Base-by-base conservation (phyloP, 2,888 invertebrate genomes). In the Synergus umbraculus region DNA sequence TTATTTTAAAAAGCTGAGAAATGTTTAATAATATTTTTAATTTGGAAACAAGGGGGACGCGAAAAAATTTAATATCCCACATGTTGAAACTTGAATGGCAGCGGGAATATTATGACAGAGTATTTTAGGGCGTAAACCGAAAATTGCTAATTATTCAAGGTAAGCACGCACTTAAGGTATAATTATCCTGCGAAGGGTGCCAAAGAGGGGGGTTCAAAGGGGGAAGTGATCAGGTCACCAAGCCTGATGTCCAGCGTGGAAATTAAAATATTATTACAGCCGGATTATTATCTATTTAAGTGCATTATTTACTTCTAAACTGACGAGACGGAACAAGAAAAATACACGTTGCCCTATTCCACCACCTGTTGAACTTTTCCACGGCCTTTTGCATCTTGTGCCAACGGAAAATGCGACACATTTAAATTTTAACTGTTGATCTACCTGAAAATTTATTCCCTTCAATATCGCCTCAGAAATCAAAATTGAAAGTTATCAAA, bases 101-200 rank as follows among this genome's bases (percentile, higher is more conserved):
- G n/a, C 10, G 37, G 15, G 37, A 54, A 37, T 5, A 54, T 73
- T 73, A 54, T 73, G 73, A 73, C 54, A 73, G 37, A 37, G 49
- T 73, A 73, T 41, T 73, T 18, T 73, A 41, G 54, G 54, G 54
- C 9, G 15, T 73, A 37, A 54, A 73, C 37, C 49, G 73, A 73
- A 54, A 73, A 49, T 73, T 73, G 54, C 54, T 73, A 73, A 73
- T 73, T 73, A 54, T 54, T 37, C 7, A 29, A n/a, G 54, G 49
- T 29, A 54, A 29, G 29, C 49, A 73, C 46, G 13, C 15, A 22
- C 54, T 22, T 49, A 15, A 73, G 73, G 12, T 73, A 22, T 73
- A 73, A 73, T 73, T 73, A 73, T 73, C 49, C 49, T 73, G 7
- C n/a, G 2, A 18, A 73, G 73, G 73, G 54, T 73, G 29, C 29